Conservation (phyloP, 2,113 vertebrate genomes). For the Sitta europaea region DNA sequence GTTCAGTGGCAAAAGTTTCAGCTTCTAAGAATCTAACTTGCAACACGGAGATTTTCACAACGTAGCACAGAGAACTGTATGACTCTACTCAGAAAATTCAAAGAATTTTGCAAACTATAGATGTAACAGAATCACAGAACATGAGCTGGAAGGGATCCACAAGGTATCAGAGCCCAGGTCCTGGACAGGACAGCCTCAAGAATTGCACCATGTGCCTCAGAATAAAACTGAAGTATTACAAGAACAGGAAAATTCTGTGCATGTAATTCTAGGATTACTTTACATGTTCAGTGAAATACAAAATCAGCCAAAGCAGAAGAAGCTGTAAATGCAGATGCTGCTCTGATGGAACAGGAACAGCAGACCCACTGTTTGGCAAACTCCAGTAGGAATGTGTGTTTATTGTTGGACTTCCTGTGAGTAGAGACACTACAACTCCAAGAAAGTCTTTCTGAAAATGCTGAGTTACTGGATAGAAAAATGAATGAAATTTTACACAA, state of each 20-base stretch:
- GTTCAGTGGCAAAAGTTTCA: not conserved
- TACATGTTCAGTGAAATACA: not conserved
- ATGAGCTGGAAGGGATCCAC: not conserved
- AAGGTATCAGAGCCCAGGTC: not conserved
- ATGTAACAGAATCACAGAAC: not conserved
- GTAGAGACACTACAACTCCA: not conserved
- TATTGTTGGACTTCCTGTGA: not conserved
- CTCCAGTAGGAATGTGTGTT: not conserved
- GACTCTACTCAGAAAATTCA: not conserved
- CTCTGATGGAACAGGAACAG: not conserved
- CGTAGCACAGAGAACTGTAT: not conserved
- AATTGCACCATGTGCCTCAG: not conserved
- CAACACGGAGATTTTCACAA: not conserved
- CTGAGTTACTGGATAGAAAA: not conserved
- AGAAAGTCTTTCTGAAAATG: not conserved
- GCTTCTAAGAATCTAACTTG: not conserved
- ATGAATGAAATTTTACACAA: constrained; percentile 8
- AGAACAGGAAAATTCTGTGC: not conserved
- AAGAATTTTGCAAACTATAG: not conserved
- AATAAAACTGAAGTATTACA: not conserved
- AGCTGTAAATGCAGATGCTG: not conserved
- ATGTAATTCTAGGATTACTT: not conserved
- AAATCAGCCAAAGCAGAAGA: not conserved
- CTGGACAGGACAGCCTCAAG: not conserved
- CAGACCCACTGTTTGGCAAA: not conserved